phyloP scores from a whole-genome alignment of 2,113 vertebrate species.

The Atractosteus spatula region DNA sequence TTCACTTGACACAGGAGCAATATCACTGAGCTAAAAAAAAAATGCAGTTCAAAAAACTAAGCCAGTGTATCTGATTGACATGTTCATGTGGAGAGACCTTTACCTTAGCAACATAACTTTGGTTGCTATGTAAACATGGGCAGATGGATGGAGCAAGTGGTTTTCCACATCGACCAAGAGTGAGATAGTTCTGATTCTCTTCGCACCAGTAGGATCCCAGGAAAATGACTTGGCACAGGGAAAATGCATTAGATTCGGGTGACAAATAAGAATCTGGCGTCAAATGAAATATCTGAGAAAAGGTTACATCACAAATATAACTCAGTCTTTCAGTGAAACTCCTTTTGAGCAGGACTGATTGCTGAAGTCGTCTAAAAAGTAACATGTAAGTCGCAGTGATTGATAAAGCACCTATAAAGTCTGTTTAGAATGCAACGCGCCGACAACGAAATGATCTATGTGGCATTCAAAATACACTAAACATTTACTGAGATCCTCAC shows the following conservation, averaged over 20 bases:
- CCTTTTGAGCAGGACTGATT: conserved; percentile 41
- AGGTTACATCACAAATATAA: conserved; percentile 76
- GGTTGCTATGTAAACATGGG: conserved; percentile 82
- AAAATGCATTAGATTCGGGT: conserved; percentile 78
- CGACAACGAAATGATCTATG: conserved; percentile 51
- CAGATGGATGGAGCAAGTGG: conserved; percentile 70
- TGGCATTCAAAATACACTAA: neutral
- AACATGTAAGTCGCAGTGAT: conserved; percentile 52
- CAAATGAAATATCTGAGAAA: conserved; percentile 66
- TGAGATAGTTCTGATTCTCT: conserved; percentile 56
- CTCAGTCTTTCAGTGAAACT: conserved; percentile 57
- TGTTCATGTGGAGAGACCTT: conserved; percentile 77
- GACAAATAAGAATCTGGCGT: conserved; percentile 82
- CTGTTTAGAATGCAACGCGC: conserved; percentile 53
- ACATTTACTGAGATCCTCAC: too few relatives aligned
- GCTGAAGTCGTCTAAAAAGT: conserved; percentile 55
- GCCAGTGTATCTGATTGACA: conserved; percentile 66
- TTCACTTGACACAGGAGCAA: conserved; percentile 25
- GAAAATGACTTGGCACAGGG: conserved; percentile 69
- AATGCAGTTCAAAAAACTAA: conserved; percentile 33
- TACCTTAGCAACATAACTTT: conserved; percentile 70
- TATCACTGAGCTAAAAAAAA: conserved; percentile 19
- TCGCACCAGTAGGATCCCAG: conserved; percentile 55
- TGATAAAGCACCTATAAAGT: conserved; percentile 66
- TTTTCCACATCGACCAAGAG: conserved; percentile 65